A percentile compares a stretch with the other conserved stretches of the same genome.
Evolutionary conservation across 2,113 vertebrate species (phyloP).

Genomic region (Nannospalax galili): DNA sequence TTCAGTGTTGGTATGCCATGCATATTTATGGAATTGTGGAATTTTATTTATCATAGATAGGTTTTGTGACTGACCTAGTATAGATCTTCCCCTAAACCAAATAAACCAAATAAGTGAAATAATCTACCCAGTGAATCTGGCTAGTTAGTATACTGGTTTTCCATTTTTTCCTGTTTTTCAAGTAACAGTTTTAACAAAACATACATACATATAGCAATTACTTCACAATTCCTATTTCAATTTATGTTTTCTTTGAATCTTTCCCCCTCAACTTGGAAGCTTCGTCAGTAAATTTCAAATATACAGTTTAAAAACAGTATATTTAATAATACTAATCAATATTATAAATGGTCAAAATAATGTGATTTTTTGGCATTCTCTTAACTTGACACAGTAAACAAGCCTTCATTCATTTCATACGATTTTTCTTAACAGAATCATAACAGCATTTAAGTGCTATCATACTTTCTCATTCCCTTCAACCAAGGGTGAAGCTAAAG

Average conservation of each 20-base stretch:
- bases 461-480: conserved; percentile 25
- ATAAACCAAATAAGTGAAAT: not conserved
- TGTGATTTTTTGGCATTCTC: not conserved
- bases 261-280: not conserved
- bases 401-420: not conserved
- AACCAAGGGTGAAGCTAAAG: not conserved
- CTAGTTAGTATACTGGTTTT: not conserved
- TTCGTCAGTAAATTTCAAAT: not conserved
- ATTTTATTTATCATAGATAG: not conserved
- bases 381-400: not conserved
- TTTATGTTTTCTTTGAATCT: conserved; percentile 36
- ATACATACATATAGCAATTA: not conserved
- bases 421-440: not conserved
- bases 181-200: not conserved
- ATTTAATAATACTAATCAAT: conserved; percentile 25
- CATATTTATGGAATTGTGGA: not conserved
- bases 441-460: not conserved
- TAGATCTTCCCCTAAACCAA: not conserved
- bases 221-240: conserved; percentile 2
- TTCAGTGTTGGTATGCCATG: not conserved
- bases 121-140: not conserved
- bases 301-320: conserved; percentile 21
- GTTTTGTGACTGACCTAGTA: not conserved
- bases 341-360: not conserved
- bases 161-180: not conserved